Base-by-base conservation (phyloP, 2,113 vertebrate species). In the Heterochromis multidens region DNA sequence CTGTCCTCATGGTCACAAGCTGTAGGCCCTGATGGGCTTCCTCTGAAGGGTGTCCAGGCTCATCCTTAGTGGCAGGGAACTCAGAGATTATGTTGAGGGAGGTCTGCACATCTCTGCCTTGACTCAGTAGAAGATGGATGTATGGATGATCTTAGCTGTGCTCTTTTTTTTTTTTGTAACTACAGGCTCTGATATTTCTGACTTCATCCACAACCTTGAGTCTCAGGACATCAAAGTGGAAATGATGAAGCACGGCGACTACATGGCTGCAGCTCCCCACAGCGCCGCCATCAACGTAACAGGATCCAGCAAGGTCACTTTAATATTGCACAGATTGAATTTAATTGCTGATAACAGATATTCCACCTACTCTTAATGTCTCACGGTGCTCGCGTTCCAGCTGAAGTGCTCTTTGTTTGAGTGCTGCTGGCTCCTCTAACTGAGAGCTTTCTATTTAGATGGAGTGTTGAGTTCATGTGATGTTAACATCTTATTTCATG, bases 251-350 rank as follows among this genome's bases (percentile, higher is more conserved):
- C 96, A 96, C 70, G 94, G 82, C 0, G 97, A 98, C 85, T 99
- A 98, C 56, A 95, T 98, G 78, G 95, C 97, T 0, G 95, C 91
- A 3, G 97, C 98, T 0, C 98, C 99, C 2, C 98, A 99, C 87
- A 99, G 97, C 4, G 97, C 97, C 1, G 98, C 96, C 87, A 93
- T 99, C 79, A 97, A 97, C 3, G 97, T 99, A 4, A 94, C 96
- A 0, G 87, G 92, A 19, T 95, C 96, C 85, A 96, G 91, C 84
- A 97, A 97, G 97, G 98, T 99, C 84, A 17, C 7, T 54, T 31
- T 31, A 61, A 57, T 5, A 13, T 52, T 10, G 19, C 4, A 43
- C 67, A 19, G 21, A 67, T 23, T 21, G 5, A 67, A 31, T 85
- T 29, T 63, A 27, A 27, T 62, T 56, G 57, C 8, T 52, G 62